Evolutionary conservation across 1,140 invertebrate genomes (phyloP).

Genomic region (Meloidogyne exigua): DNA sequence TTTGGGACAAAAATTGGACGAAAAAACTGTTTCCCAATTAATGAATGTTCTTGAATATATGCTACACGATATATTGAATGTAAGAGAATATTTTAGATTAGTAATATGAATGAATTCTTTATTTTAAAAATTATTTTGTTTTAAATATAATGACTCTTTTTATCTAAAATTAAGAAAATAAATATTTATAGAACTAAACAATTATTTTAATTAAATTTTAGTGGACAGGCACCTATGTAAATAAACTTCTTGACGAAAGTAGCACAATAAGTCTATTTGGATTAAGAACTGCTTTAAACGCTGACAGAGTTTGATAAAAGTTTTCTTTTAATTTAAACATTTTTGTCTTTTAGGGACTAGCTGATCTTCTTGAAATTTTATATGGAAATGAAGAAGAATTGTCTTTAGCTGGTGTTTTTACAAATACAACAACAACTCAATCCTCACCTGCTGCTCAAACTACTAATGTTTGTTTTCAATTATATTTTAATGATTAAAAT

Average conservation of each 20-base stretch:
- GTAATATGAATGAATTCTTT: too few relatives aligned
- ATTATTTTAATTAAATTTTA: slow-evolving; percentile 17
- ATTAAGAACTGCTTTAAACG: slow-evolving; percentile 54
- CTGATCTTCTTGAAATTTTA: slow-evolving; percentile 48
- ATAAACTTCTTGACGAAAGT: slow-evolving; percentile 46
- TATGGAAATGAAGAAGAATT: slow-evolving; percentile 47
- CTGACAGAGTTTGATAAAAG: slow-evolving; percentile 40
- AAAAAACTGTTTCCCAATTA: slow-evolving; percentile 31
- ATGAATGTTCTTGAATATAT: slow-evolving; percentile 34
- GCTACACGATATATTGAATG: slow-evolving; percentile 33
- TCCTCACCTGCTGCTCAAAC: neutral
- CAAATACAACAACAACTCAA: slow-evolving; percentile 16
- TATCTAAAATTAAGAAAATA: too few relatives aligned
- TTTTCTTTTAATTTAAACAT: neutral
- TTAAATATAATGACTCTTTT: too few relatives aligned
- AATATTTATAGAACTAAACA: too few relatives aligned
- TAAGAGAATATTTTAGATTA: neutral
- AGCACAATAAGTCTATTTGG: slow-evolving; percentile 46
- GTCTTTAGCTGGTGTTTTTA: slow-evolving; percentile 36
- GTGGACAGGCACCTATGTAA: slow-evolving; percentile 52
- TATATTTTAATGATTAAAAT: too few relatives aligned
- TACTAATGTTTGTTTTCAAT: neutral
- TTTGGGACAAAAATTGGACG: slow-evolving; percentile 34
- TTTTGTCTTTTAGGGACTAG: slow-evolving; percentile 37
- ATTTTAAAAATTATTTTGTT: too few relatives aligned